Evolutionary conservation across 2,797 vertebrate genomes (phyloP), one percentile per base, ranked within the genome.

Genomic region (Eleutherodactylus coqui): DNA sequence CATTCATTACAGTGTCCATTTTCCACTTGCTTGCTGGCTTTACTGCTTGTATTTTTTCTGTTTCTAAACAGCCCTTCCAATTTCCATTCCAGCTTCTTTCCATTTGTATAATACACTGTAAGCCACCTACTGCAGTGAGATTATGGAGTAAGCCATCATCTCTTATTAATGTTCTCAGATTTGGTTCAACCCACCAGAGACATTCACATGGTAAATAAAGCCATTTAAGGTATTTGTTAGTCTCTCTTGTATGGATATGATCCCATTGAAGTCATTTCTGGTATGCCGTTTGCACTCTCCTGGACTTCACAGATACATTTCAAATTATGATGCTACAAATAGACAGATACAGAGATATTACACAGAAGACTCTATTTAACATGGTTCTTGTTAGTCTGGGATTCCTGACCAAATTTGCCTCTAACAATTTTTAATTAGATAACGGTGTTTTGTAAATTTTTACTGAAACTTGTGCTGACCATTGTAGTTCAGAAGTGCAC

Each of bases 221-320:
- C 75, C 75, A 77, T 77, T 55, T 77, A 55, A 38, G 75, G 75
- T 24, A 38, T 77, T n/a, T 38, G 32, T 38, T 77, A 36, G 36
- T 53, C 7, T 34, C 11, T 21, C 38, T 77, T 77, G 24, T 53
- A 53, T 55, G 49, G 75, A 77, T 38, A 53, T 36, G 49, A 77
- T 51, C 8, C 11, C 10, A 0, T 7, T n/a, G n/a, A 24, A 45
- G 38, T 8, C 21, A 34, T 77, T 77, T 24, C 45, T 38, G 29
- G 49, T 5, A 36, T 53, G 2, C 62, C 32, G n/a, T 7, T 67
- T 19, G n/a, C 24, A 60, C n/a, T 60, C 10, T 27, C 27, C 55
- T 29, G n/a, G 55, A 60, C 8, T 10, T 60, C n/a, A 60, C 24
- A 27, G 1, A 10, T n/a, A n/a, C 1, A 10, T 60, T 2, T 60